Conservation (phyloP, 1,140 invertebrate genomes). For the Maconellicoccus hirsutus region DNA sequence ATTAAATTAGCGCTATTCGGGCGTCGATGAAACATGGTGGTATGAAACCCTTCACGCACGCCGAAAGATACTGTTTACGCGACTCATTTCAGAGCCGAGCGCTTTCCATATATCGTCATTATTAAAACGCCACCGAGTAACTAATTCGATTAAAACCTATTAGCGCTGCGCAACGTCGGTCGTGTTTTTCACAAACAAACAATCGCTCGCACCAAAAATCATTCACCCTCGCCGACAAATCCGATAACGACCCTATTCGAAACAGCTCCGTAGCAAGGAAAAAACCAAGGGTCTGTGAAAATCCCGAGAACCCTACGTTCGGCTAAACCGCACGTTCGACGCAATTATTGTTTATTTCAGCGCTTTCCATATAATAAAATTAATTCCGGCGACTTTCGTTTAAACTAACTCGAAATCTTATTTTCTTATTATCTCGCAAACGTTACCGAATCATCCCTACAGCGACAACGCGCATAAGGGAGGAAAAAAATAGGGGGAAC, state of each 20-base stretch:
- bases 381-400: constrained; percentile 11
- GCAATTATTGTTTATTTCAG: constrained; percentile 17
- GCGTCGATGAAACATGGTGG: too few relatives aligned
- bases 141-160: constrained; percentile 3
- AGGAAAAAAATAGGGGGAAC: too few relatives aligned
- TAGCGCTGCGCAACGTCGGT: not conserved
- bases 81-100: too few relatives aligned
- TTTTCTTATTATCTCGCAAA: constrained; percentile 5
- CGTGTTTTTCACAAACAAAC: too few relatives aligned
- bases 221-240: not conserved
- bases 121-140: not conserved
- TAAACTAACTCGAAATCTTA: constrained; percentile 11
- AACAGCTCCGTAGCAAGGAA: not conserved
- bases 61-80: too few relatives aligned
- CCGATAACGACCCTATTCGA: not conserved
- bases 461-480: too few relatives aligned
- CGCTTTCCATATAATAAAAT: constrained; percentile 21
- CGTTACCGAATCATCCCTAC: too few relatives aligned
- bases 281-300: not conserved
- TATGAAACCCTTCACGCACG: too few relatives aligned
- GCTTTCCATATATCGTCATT: too few relatives aligned
- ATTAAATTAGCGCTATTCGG: too few relatives aligned
- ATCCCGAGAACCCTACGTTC: not conserved
- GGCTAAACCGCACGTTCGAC: constrained; percentile 13
- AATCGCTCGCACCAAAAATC: too few relatives aligned